Conservation (phyloP, 2,797 vertebrate species). For the Malacoraja senta region DNA sequence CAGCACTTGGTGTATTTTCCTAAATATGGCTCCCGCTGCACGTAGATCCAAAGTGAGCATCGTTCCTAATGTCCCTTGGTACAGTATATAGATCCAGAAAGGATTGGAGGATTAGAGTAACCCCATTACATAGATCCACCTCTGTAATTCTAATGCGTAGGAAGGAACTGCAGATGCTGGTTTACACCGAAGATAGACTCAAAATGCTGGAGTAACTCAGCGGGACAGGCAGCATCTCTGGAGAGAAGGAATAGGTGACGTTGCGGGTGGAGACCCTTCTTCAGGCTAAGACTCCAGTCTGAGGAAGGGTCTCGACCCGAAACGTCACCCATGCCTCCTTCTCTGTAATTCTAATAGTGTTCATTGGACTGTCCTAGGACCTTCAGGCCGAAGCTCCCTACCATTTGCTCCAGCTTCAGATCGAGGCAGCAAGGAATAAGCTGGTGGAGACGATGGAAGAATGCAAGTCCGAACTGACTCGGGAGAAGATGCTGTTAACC, state of each 20-base stretch:
- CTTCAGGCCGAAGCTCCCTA: slow-evolving; percentile 82
- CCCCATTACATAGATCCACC: background rate
- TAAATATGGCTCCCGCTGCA: background rate
- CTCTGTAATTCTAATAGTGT: background rate
- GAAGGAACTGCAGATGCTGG: no score
- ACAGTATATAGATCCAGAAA: background rate
- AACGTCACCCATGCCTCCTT: no score
- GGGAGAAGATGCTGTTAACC: slow-evolving; percentile 73
- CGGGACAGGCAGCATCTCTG: no score
- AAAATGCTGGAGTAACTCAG: no score
- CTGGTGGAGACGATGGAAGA: slow-evolving; percentile 73
- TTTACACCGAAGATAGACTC: no score
- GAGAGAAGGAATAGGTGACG: no score
- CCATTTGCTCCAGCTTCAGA: slow-evolving; percentile 82
- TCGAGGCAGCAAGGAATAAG: slow-evolving; percentile 75
- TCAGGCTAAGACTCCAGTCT: no score
- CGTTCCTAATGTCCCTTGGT: background rate
- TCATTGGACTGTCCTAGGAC: slow-evolving; percentile 60
- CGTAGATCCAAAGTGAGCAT: background rate
- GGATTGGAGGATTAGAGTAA: background rate
- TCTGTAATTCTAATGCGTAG: no score
- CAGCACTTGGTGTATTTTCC: no score
- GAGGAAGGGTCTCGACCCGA: no score
- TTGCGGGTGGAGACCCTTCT: no score
- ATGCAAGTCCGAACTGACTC: slow-evolving; percentile 72